These are phyloP conservation scores for Acipenser transmontanus DNA, from an alignment of 2,797 vertebrate genomes.

Conservation along the genomic window DNA sequence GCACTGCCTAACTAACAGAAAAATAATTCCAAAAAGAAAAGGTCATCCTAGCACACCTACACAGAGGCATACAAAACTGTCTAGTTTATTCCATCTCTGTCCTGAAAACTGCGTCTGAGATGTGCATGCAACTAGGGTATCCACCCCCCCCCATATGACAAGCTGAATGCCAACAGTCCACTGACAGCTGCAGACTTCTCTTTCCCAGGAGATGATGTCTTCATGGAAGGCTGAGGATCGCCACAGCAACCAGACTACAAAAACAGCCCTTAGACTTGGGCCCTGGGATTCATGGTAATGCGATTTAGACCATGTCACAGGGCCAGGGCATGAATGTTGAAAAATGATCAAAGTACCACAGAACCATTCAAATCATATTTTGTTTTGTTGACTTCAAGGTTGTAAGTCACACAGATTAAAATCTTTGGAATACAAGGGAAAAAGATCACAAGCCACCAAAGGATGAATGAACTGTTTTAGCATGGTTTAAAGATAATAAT, in stretches of 20 bases:
- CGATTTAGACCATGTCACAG: slow-evolving; percentile 56
- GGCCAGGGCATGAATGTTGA: slow-evolving; percentile 49
- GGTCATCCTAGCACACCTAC: slow-evolving; percentile 47
- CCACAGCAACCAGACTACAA: slow-evolving; percentile 67
- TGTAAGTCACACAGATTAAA: slow-evolving; percentile 21
- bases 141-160: slow-evolving; percentile 13
- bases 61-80: slow-evolving; percentile 23
- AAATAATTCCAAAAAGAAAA: slow-evolving; percentile 55
- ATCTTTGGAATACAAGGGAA: slow-evolving; percentile 46
- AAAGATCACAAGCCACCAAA: background rate
- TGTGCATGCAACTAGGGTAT: background rate
- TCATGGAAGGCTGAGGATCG: slow-evolving; percentile 51
- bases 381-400: slow-evolving; percentile 46
- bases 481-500: slow-evolving; percentile 29
- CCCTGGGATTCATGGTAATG: slow-evolving; percentile 55
- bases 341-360: slow-evolving; percentile 58
- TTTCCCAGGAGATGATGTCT: slow-evolving; percentile 50
- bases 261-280: slow-evolving; percentile 51
- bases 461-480: too few species aligned
- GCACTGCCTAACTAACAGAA: slow-evolving; percentile 42
- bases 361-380: slow-evolving; percentile 33
- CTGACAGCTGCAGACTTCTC: slow-evolving; percentile 44
- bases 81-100: slow-evolving; percentile 37
- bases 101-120: slow-evolving; percentile 16
- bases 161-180: slow-evolving; percentile 30